phyloP scores from a whole-genome alignment of 2,888 invertebrate species.

The Apotomis betuletana region DNA sequence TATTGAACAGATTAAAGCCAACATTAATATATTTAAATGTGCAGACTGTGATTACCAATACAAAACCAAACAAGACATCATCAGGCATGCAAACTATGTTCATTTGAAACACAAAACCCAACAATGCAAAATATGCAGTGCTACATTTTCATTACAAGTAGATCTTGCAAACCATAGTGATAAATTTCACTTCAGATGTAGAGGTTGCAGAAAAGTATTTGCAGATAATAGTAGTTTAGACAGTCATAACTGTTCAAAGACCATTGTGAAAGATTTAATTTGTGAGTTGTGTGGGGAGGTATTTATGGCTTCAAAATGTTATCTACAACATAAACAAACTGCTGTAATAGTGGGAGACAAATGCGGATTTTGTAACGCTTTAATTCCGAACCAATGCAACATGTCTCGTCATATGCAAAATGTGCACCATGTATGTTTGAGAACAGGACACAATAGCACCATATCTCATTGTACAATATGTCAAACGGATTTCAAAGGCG shows the following conservation, averaged over 20 bases:
- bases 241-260: constrained; percentile 13
- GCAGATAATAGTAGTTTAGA: constrained; percentile 5
- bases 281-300: constrained; percentile 31
- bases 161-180: constrained; percentile 19
- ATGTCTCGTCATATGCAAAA: constrained; percentile 34
- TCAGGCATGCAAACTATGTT: constrained; percentile 30
- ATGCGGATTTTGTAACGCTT: constrained; percentile 14
- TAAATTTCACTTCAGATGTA: constrained; percentile 14
- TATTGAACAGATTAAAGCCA: constrained; percentile 27
- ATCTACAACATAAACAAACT: constrained; percentile 22
- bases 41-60: constrained; percentile 21
- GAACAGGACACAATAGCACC: neutral
- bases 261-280: neutral
- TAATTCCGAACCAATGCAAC: constrained; percentile 22
- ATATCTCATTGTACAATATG: constrained; percentile 26
- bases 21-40: constrained; percentile 18
- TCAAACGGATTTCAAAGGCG: neutral
- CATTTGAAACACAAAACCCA: constrained; percentile 26
- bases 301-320: neutral
- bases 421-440: constrained; percentile 24
- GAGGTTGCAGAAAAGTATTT: constrained; percentile 27
- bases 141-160: constrained; percentile 19
- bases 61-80: constrained; percentile 27
- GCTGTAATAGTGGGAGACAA: constrained; percentile 4
- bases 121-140: constrained; percentile 22